Evolutionary conservation across 1,140 invertebrate species (phyloP).

Genomic region (Neodiprion virginianus): DNA sequence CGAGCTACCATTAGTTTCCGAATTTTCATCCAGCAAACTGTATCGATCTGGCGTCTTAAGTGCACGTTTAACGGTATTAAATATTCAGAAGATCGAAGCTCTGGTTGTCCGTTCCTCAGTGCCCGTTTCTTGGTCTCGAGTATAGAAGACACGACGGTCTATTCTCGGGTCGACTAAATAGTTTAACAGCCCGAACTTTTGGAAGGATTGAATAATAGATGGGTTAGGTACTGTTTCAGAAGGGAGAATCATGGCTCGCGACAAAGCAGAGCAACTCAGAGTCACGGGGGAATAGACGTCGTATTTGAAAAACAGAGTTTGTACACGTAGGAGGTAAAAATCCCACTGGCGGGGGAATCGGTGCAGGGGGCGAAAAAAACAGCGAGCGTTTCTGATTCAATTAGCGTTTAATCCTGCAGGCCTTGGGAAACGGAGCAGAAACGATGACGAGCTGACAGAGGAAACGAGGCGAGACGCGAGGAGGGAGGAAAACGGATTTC

Average conservation of each 20-base stretch:
- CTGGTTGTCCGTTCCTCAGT: neutral
- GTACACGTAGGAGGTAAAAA: too few relatives aligned
- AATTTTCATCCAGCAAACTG: neutral
- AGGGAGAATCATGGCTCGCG: neutral
- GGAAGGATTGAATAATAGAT: slow-evolving; percentile 8
- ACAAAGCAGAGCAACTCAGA: too few relatives aligned
- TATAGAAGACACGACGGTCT: neutral
- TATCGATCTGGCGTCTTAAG: neutral
- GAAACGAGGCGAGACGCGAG: neutral
- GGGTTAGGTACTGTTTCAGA: neutral
- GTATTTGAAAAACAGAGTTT: too few relatives aligned
- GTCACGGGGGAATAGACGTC: too few relatives aligned
- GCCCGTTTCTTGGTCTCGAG: neutral
- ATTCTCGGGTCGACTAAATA: neutral
- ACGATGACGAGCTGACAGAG: neutral
- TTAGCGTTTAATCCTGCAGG: neutral
- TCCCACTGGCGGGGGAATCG: too few relatives aligned
- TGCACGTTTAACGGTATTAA: neutral
- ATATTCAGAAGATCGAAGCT: neutral
- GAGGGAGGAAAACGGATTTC: neutral
- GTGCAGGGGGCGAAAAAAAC: too few relatives aligned
- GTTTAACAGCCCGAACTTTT: neutral
- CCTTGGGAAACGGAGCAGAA: neutral
- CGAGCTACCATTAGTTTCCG: neutral
- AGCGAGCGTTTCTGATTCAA: neutral